Evolutionary conservation across 2,797 vertebrate species (phyloP), one percentile per base, ranked within the genome.

Genomic region (Thunnus albacares): DNA sequence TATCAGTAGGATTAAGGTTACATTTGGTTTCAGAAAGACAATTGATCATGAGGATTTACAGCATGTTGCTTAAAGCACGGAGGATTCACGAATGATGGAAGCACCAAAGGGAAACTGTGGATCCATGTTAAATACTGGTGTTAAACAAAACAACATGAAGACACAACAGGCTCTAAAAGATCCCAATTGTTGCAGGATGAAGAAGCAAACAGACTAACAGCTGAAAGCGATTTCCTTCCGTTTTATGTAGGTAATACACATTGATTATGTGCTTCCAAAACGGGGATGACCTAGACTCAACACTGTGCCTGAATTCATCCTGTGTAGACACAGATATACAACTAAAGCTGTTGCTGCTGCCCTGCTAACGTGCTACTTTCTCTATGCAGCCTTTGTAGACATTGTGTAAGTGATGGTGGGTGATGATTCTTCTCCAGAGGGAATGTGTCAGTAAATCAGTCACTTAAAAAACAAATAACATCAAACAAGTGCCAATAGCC

Each of bases 381-480:
- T 7, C 22, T 56, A 15, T 13, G 14, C 15, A 45, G 43, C 43
- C 43, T 45, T 45, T 45, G 43, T 15, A 17, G 43, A 45, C 45
- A 18, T 47, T 17, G 61, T 74, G 69, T 57, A 68, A 59, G 53
- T 57, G 63, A 74, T 67, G 18, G 33, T 2, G 51, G 69, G 56
- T 58, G 60, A 77, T 14, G 33, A 61, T 53, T 55, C 65, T 22
- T 52, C 70, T 82, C 51, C 49, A 7, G 49, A 67, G 72, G 61
- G 57, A 76, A 58, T 2, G 8, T 24, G 81, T 79, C 82, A 47
- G 81, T 93, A 91, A 92, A 93, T 94, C 90, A 87, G 83, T 86
- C 90, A 71, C 85, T 92, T 91, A 87, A 91, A 90, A 92, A 92
- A 86, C 82, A 91, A 90, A 94, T 89, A 88, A 84, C 79, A 86